Conservation (phyloP, 2,888 invertebrate species). For the Trissolcus brochymenae region DNA sequence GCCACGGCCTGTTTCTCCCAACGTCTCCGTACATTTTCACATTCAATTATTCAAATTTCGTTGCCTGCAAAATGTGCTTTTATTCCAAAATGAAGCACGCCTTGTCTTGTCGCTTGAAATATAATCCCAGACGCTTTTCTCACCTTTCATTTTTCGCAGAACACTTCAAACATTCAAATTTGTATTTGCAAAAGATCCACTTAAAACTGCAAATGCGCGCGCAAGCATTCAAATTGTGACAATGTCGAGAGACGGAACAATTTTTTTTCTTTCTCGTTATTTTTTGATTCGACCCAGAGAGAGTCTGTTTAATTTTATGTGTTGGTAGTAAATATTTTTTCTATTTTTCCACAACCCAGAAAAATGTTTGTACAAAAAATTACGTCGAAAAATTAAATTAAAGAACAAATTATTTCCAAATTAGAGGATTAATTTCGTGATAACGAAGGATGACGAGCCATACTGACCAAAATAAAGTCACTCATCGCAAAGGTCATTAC, state of each 20-base stretch:
- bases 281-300: too few species aligned
- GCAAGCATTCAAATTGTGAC: conserved; percentile 55
- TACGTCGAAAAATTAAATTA: too few species aligned
- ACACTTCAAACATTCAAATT: conserved; percentile 47
- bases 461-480: conserved; percentile 41
- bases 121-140: conserved; percentile 46
- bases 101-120: conserved; percentile 45
- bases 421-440: conserved; percentile 23
- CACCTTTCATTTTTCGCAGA: conserved; percentile 42
- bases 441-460: background rate
- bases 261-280: background rate
- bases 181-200: conserved; percentile 35
- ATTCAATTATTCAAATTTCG: conserved; percentile 56
- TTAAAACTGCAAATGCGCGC: conserved; percentile 39
- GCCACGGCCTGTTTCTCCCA: conserved; percentile 24
- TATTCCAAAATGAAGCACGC: conserved; percentile 47
- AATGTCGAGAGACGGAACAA: conserved; percentile 13
- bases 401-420: background rate
- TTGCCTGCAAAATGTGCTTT: conserved; percentile 50
- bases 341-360: background rate
- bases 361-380: too few species aligned
- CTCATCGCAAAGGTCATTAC: conserved; percentile 34
- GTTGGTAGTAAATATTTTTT: background rate
- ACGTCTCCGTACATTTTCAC: conserved; percentile 47
- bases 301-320: too few species aligned